Percentiles rank a stretch among this genome's conserved stretches.
phyloP scores from a whole-genome alignment of 2,797 vertebrate genomes.

The Artibeus jamaicensis region DNA sequence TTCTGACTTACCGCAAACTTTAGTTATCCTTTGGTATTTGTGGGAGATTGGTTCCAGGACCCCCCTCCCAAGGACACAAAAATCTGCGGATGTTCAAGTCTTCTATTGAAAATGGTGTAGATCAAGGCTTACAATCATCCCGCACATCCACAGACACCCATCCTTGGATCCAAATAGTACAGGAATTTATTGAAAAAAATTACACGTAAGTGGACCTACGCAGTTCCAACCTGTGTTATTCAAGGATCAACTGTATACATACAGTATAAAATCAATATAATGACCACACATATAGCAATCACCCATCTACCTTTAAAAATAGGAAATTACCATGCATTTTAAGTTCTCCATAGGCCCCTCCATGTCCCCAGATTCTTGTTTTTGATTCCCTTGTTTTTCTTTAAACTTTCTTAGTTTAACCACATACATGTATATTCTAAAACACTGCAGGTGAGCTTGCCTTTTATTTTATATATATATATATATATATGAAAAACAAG shows the following conservation, averaged over 20 bases:
- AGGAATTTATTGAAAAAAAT: not conserved
- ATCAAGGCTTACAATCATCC: not conserved
- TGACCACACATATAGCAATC: not conserved
- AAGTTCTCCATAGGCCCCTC: not conserved
- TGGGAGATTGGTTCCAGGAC: not conserved
- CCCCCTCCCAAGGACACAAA: not conserved
- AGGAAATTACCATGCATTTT: not conserved
- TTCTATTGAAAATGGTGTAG: not conserved
- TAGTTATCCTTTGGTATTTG: not conserved
- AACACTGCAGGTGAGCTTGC: not conserved
- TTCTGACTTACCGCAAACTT: not conserved
- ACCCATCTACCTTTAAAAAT: not conserved
- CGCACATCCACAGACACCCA: not conserved
- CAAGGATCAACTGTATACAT: not conserved
- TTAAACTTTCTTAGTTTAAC: conserved; percentile 34
- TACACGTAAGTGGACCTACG: not conserved
- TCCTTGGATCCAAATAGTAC: not conserved
- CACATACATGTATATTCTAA: not conserved
- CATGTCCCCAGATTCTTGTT: not conserved
- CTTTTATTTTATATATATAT: too few species aligned
- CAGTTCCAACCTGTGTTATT: not conserved
- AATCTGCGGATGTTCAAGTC: not conserved
- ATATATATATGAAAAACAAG: not conserved
- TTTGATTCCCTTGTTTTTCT: conserved; percentile 28
- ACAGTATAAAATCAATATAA: not conserved